These are phyloP conservation scores for Virgularia gustaviana DNA, from an alignment of 92 coral and sea anemone species.

Conservation along the genomic window DNA sequence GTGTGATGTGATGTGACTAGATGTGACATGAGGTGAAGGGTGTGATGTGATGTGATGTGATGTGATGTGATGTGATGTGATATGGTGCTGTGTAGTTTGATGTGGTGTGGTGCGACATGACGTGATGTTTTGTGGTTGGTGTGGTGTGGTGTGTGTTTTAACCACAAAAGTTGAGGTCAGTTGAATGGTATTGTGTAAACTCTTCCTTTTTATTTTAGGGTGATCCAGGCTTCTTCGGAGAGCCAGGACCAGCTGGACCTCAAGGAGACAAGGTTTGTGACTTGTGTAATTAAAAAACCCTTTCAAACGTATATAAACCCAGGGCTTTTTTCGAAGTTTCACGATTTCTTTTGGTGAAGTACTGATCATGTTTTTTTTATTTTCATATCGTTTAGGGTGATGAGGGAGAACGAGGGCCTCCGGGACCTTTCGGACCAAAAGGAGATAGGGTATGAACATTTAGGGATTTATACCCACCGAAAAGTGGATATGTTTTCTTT, in stretches of 20 bases:
- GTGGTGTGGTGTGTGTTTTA: too few relatives aligned
- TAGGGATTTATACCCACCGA: neutral
- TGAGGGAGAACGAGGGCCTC: slow-evolving; percentile 57
- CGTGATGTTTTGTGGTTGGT: too few relatives aligned
- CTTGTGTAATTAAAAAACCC: neutral
- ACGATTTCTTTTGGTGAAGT: neutral
- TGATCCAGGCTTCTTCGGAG: slow-evolving; percentile 46
- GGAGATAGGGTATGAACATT: slow-evolving; percentile 55
- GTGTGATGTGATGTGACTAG: too few relatives aligned
- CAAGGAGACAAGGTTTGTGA: slow-evolving; percentile 51
- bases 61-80: too few relatives aligned
- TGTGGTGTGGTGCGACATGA: too few relatives aligned
- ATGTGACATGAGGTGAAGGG: too few relatives aligned
- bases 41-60: too few relatives aligned
- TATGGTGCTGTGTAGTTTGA: too few relatives aligned
- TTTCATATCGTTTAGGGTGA: slow-evolving; percentile 53
- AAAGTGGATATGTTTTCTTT: neutral
- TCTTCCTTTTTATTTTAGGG: slow-evolving; percentile 27
- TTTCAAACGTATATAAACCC: neutral
- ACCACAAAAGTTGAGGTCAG: too few relatives aligned
- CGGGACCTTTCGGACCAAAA: slow-evolving; percentile 70
- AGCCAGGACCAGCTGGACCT: slow-evolving; percentile 48
- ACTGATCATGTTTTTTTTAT: neutral
- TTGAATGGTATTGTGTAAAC: too few relatives aligned
- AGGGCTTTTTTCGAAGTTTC: neutral